Conservation (phyloP, 1,140 invertebrate genomes). For the Stratiolaelaps scimitus region DNA sequence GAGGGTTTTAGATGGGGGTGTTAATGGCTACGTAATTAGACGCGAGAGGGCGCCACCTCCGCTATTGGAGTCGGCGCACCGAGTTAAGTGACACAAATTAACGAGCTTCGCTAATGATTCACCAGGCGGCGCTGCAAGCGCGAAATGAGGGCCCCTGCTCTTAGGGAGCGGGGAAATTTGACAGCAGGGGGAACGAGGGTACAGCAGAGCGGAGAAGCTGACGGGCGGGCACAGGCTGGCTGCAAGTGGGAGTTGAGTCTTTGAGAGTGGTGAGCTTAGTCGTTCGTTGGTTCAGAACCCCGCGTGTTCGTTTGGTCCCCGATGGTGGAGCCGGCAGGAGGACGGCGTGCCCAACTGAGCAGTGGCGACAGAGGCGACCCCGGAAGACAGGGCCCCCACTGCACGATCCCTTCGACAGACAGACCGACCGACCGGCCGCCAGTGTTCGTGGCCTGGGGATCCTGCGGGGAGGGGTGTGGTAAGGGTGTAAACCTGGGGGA, state of each 20-base stretch:
- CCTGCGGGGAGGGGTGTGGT: too few relatives aligned
- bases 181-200: not conserved
- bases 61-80: not conserved
- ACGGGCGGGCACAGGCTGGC: not conserved
- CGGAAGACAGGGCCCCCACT: too few relatives aligned
- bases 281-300: too few relatives aligned
- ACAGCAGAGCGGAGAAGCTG: not conserved
- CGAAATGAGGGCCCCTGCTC: not conserved
- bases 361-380: too few relatives aligned
- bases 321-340: too few relatives aligned
- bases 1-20: conserved; percentile 19
- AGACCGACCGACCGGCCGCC: too few relatives aligned
- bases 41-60: conserved; percentile 25
- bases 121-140: conserved; percentile 25
- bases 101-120: conserved; percentile 28
- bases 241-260: conserved; percentile 24
- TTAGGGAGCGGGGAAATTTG: not conserved
- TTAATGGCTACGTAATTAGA: conserved; percentile 29
- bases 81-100: conserved; percentile 29
- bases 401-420: too few relatives aligned
- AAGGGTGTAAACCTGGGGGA: too few relatives aligned
- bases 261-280: conserved; percentile 6
- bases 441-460: too few relatives aligned
- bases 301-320: too few relatives aligned
- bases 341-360: too few relatives aligned